Evolutionary conservation across 1,140 invertebrate genomes (phyloP).

Genomic region (Sinonovacula constricta): DNA sequence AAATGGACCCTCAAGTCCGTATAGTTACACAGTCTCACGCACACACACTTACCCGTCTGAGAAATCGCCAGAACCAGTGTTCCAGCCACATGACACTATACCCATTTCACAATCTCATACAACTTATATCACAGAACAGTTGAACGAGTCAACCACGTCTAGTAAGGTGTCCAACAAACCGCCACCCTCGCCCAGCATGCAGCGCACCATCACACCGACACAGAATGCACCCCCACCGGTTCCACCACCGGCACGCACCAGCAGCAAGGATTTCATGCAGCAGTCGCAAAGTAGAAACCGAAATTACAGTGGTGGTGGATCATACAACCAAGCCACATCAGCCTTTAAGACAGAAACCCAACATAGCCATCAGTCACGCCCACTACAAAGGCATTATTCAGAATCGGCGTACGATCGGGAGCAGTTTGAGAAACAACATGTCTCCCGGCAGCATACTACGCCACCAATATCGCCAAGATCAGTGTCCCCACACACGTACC

Average conservation of each 20-base stretch:
- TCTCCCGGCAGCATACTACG: slow-evolving; percentile 43
- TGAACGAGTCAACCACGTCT: slow-evolving; percentile 28
- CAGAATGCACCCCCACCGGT: slow-evolving; percentile 79
- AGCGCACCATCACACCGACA: slow-evolving; percentile 78
- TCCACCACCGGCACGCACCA: slow-evolving; percentile 77
- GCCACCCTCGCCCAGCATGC: slow-evolving; percentile 66
- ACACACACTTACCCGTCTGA: slow-evolving; percentile 62
- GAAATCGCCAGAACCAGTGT: slow-evolving; percentile 43
- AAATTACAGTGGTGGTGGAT: slow-evolving; percentile 43
- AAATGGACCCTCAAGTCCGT: slow-evolving; percentile 65
- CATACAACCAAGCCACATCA: slow-evolving; percentile 21
- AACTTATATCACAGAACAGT: slow-evolving; percentile 48
- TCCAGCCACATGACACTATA: slow-evolving; percentile 40
- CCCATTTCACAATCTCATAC: slow-evolving; percentile 48
- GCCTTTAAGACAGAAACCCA: slow-evolving; percentile 45
- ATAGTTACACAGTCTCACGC: slow-evolving; percentile 58
- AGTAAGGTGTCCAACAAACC: slow-evolving; percentile 68
- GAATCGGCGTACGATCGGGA: slow-evolving; percentile 79
- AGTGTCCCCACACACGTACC: slow-evolving; percentile 43
- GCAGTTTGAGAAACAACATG: slow-evolving; percentile 47
- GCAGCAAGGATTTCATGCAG: slow-evolving; percentile 74
- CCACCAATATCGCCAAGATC: slow-evolving; percentile 59
- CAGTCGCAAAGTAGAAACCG: slow-evolving; percentile 52
- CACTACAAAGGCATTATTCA: slow-evolving; percentile 76
- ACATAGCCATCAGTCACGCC: slow-evolving; percentile 44